A percentile compares a stretch with the other conserved stretches of the same genome.
These are phyloP conservation scores for Eupithecia exiguata DNA, from an alignment of 2,888 invertebrate species.

Conservation along the genomic window DNA sequence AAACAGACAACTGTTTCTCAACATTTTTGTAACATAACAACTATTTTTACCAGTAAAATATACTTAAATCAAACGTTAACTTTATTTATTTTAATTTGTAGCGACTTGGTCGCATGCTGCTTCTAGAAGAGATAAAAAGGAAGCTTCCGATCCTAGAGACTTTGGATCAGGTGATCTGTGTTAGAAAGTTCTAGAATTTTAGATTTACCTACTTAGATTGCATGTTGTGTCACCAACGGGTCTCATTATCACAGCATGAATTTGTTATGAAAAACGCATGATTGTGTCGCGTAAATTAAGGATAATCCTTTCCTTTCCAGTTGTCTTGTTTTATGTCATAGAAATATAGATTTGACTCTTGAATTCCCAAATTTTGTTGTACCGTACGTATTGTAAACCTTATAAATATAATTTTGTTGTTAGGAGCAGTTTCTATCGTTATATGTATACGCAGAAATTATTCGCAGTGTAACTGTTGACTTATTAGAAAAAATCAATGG, in stretches of 20 bases:
- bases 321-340: no score
- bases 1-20: neutral
- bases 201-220: conserved; percentile 17
- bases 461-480: no score
- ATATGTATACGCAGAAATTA: no score
- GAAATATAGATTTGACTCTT: no score
- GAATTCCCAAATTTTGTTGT: no score
- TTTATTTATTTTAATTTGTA: conserved; percentile 40
- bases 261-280: neutral
- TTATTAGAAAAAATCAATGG: no score
- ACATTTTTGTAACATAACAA: neutral
- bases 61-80: neutral
- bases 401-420: no score
- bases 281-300: neutral
- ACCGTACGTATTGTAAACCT: no score
- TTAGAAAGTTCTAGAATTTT: conserved; percentile 19
- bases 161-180: conserved; percentile 61
- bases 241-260: neutral
- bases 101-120: conserved; percentile 73
- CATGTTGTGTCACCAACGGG: neutral
- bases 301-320: no score
- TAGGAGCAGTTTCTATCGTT: no score
- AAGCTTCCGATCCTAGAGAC: conserved; percentile 59
- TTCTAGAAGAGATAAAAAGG: conserved; percentile 65
- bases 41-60: neutral